These are phyloP conservation scores for Lasioglossum villosulum DNA, from an alignment of 2,888 invertebrate species.

Conservation along the genomic window DNA sequence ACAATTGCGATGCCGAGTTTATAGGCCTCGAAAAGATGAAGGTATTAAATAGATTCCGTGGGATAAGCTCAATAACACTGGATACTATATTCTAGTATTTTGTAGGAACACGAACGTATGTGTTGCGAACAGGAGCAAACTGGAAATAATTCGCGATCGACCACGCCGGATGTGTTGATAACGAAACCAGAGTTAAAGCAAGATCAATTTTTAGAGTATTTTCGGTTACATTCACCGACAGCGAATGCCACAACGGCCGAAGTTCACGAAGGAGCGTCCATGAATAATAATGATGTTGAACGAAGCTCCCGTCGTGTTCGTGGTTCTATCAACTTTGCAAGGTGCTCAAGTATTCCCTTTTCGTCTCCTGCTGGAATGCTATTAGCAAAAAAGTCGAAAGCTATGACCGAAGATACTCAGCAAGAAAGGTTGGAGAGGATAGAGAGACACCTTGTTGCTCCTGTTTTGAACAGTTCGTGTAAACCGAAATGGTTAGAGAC, in stretches of 20 bases:
- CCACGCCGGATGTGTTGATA: slow-evolving; percentile 75
- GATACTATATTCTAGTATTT: slow-evolving; percentile 19
- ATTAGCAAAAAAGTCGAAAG: slow-evolving; percentile 85
- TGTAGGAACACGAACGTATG: slow-evolving; percentile 82
- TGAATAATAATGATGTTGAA: slow-evolving; percentile 60
- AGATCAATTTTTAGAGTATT: slow-evolving; percentile 85
- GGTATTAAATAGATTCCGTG: slow-evolving; percentile 79
- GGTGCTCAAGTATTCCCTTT: slow-evolving; percentile 85
- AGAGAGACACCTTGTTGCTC: slow-evolving; percentile 85
- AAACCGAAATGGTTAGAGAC: slow-evolving; percentile 81
- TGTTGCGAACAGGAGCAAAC: slow-evolving; percentile 83
- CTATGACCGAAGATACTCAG: slow-evolving; percentile 84
- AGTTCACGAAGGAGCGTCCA: slow-evolving; percentile 22
- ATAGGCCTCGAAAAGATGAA: slow-evolving; percentile 86
- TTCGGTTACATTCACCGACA: slow-evolving; percentile 80
- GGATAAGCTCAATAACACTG: neutral
- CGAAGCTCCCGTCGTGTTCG: slow-evolving; percentile 84
- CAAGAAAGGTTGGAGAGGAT: slow-evolving; percentile 86
- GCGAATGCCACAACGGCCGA: slow-evolving; percentile 48
- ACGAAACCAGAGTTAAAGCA: slow-evolving; percentile 76
- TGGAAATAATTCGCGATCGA: slow-evolving; percentile 84
- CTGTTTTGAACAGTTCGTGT: slow-evolving; percentile 77
- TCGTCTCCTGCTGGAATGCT: slow-evolving; percentile 86
- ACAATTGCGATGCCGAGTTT: slow-evolving; percentile 91
- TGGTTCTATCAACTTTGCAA: slow-evolving; percentile 83